Conservation (phyloP, 2,888 invertebrate species). For the Torymus tubicola region DNA sequence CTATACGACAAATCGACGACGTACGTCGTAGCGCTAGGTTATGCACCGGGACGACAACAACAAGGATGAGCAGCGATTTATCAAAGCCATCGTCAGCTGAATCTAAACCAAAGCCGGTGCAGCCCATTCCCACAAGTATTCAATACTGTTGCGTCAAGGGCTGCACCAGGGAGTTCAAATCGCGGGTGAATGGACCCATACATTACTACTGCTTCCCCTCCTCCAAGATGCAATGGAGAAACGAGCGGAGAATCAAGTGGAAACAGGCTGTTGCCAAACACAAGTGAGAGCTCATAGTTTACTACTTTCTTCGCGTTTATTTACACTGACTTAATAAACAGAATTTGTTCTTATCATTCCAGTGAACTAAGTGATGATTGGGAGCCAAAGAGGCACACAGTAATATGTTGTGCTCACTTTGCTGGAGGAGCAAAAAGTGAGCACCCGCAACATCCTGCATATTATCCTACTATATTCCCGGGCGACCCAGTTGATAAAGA, state of each 20-base stretch:
- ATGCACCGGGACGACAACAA: too few species aligned
- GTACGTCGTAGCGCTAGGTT: too few species aligned
- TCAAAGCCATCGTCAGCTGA: too few species aligned
- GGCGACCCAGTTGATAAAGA: neutral
- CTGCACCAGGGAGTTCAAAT: too few species aligned
- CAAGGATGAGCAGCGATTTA: too few species aligned
- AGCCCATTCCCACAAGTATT: too few species aligned
- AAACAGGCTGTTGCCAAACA: slow-evolving; percentile 12
- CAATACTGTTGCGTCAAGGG: too few species aligned
- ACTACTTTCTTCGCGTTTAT: too few species aligned
- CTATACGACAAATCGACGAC: too few species aligned
- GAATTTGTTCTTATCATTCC: neutral
- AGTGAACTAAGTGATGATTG: slow-evolving; percentile 17
- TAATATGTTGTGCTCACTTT: slow-evolving; percentile 39
- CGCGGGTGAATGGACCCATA: neutral
- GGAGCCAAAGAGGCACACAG: slow-evolving; percentile 25
- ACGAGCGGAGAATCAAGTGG: slow-evolving; percentile 11
- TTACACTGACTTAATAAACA: too few species aligned
- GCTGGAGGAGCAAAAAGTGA: slow-evolving; percentile 25
- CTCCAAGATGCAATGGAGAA: neutral
- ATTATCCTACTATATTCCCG: slow-evolving; percentile 30
- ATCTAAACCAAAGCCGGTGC: too few species aligned
- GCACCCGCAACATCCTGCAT: slow-evolving; percentile 26
- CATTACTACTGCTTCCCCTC: slow-evolving; percentile 17
- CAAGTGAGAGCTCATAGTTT: neutral